Base-by-base conservation (phyloP, 2,797 vertebrate species). In the Poeciliopsis infans region DNA sequence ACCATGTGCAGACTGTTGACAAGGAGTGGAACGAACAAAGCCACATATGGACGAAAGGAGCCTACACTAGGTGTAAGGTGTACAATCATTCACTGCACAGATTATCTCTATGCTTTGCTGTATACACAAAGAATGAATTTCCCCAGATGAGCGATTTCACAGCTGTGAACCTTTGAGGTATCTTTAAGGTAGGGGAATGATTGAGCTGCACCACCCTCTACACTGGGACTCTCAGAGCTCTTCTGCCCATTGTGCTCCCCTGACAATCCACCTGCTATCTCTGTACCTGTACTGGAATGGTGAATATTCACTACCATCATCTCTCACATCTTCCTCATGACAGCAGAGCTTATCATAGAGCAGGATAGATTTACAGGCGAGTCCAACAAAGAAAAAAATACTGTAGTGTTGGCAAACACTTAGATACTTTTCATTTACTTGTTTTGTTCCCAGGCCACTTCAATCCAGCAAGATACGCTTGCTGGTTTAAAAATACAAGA, bases 141-240 rank as follows among this genome's bases (percentile, higher is more conserved):
- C 79, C 79, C 82, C 7, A 25, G 75, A 87, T 81, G 85, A 75
- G 73, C 80, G 76, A 86, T 75, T 87, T 92, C 80, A 85, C 86
- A 92, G 88, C 89, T 90, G 88, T 39, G 5, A 79, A 78, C 86
- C 85, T 87, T 77, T 1, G 74, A 91, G 83, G 79, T 84, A 61
- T 82, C 91, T 84, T 91, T 31, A 83, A 90, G 91, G 85, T 85
- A 83, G 77, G 45, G 33, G 74, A 68, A 86, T 89, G 93, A 94
- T 92, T 93, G 93, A 92, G 89, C 82, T 81, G 81, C 79, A 86
- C 88, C 87, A 88, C 86, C 89, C 87, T 91, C 83, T 79, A 76
- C 81, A 89, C 82, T 80, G 82, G 85, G 88, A 91, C 92, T 88
- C 86, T 81, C 85, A 81, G 88, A 89, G 84, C 82, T 89, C 83